These are phyloP conservation scores for Vandiemenella viatica DNA, from an alignment of 2,888 invertebrate species.

Conservation along the genomic window DNA sequence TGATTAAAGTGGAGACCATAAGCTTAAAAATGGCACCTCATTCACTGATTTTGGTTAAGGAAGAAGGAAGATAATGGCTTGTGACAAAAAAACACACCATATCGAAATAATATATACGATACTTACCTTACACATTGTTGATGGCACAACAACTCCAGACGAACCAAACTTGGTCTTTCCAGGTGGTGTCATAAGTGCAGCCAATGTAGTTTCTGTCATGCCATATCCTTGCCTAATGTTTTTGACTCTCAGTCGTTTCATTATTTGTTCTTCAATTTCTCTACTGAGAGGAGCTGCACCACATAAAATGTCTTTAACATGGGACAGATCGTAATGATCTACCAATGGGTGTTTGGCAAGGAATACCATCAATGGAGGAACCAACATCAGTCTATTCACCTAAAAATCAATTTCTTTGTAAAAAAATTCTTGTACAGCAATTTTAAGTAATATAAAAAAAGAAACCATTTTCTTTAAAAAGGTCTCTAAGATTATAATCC, in stretches of 20 bases:
- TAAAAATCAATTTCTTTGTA: no score
- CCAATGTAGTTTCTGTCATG: conserved; percentile 62
- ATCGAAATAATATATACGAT: neutral
- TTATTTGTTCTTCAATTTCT: conserved; percentile 37
- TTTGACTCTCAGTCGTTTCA: conserved; percentile 24
- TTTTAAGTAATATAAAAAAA: no score
- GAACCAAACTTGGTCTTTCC: conserved; percentile 20
- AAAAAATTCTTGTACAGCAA: no score
- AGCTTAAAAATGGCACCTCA: no score
- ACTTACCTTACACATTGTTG: neutral
- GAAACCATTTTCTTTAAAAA: no score
- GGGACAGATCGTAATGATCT: conserved; percentile 57
- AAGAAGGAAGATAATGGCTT: no score
- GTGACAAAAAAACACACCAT: no score
- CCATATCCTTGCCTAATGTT: conserved; percentile 60
- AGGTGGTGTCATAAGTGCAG: conserved; percentile 32
- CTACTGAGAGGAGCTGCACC: conserved; percentile 73
- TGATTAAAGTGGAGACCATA: no score
- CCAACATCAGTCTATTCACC: conserved; percentile 51
- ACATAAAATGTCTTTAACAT: conserved; percentile 50
- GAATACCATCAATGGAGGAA: conserved; percentile 73
- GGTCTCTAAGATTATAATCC: no score
- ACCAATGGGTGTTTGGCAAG: conserved; percentile 68
- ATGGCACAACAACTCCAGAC: conserved; percentile 16
- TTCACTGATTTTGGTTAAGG: no score